Conservation (phyloP, 2,113 vertebrate genomes). For the Pleuronectes platessa region DNA sequence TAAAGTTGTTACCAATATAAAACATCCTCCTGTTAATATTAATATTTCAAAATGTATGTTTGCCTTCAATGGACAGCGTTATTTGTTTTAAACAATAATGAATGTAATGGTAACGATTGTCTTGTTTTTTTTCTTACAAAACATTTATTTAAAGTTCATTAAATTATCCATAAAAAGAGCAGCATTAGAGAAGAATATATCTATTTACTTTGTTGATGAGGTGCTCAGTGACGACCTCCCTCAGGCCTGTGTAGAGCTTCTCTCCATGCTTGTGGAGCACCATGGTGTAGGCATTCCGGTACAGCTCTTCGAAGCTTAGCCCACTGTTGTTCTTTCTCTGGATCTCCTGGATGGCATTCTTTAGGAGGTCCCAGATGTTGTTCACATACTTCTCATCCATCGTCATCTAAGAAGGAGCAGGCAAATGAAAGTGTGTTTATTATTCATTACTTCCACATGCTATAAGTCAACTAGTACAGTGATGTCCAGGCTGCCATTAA, state of each 20-base stretch:
- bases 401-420: constrained; percentile 86
- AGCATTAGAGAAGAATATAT: not conserved
- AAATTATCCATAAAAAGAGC: not conserved
- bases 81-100: no score
- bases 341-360: constrained; percentile 98
- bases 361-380: constrained; percentile 98
- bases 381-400: constrained; percentile 99
- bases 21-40: no score
- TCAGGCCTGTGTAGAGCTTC: constrained; percentile 94
- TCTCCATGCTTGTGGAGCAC: constrained; percentile 96
- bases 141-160: not conserved
- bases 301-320: constrained; percentile 95
- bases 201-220: constrained; percentile 94
- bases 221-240: constrained; percentile 96
- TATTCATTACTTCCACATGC: not conserved
- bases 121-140: not conserved
- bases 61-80: no score
- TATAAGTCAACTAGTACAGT: not conserved
- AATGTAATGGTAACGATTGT: not conserved
- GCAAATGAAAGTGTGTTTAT: not conserved
- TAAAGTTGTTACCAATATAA: no score
- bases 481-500: not conserved
- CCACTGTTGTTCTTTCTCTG: constrained; percentile 98
- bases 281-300: constrained; percentile 97
- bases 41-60: no score